Percentiles rank a stretch among this genome's conserved stretches.
phyloP scores from a whole-genome alignment of 2,113 vertebrate genomes.

The Otolemur garnettii region DNA sequence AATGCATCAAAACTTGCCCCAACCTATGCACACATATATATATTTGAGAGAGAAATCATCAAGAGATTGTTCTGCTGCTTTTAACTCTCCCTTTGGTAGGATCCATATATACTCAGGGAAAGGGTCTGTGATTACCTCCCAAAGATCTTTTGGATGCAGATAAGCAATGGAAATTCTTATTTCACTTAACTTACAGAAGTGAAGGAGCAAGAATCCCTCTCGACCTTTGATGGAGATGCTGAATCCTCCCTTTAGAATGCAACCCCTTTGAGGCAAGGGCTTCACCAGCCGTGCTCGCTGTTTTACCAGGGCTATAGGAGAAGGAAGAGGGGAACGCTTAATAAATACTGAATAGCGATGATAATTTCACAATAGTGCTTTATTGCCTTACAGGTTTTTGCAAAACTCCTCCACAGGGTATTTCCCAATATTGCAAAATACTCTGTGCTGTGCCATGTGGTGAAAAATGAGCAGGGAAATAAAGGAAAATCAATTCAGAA shows the following conservation, averaged over 20 bases:
- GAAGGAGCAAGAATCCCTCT: neutral
- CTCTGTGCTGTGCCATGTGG: neutral
- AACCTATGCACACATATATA: neutral
- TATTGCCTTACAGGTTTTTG: neutral
- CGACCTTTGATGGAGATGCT: neutral
- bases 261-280: neutral
- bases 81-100: slow-evolving; percentile 39
- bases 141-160: neutral
- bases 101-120: neutral
- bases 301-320: neutral
- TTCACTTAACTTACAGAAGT: neutral
- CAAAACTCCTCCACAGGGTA: neutral
- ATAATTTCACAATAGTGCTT: neutral
- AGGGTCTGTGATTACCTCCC: neutral
- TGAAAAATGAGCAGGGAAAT: neutral
- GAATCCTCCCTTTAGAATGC: neutral
- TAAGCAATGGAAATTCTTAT: neutral
- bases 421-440: neutral
- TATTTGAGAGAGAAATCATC: neutral
- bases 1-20: neutral
- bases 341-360: neutral
- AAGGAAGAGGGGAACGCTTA: neutral
- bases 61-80: neutral
- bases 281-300: neutral
- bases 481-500: neutral